Evolutionary conservation across 2,113 vertebrate genomes (phyloP).

Genomic region (Ondatra zibethicus): DNA sequence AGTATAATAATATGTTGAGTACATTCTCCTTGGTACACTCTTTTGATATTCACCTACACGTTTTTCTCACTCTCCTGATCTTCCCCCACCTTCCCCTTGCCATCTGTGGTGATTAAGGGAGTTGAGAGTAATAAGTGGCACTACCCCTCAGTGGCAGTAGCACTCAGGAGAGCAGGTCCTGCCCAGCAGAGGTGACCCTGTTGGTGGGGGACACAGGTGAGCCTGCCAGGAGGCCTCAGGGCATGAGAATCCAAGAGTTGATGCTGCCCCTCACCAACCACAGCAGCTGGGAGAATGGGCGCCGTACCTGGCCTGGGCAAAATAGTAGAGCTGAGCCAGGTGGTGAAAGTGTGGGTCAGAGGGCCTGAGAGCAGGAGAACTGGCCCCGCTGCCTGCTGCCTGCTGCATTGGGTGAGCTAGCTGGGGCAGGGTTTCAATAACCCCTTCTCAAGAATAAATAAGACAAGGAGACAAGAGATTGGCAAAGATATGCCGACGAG

Average conservation of each 20-base stretch:
- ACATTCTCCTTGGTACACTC: not conserved
- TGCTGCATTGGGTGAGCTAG: not conserved
- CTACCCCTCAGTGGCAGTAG: fast-evolving
- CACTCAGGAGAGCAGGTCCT: not conserved
- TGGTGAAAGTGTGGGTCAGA: not conserved
- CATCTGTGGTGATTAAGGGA: not conserved
- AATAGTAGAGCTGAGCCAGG: not conserved
- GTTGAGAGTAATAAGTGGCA: not conserved
- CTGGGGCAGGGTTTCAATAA: not conserved
- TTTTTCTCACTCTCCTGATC: not conserved
- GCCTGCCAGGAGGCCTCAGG: not conserved
- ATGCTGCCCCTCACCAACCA: not conserved
- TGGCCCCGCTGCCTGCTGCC: not conserved
- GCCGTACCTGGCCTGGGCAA: not conserved
- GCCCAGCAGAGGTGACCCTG: not conserved
- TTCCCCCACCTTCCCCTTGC: not conserved
- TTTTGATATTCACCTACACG: not conserved
- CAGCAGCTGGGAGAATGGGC: not conserved
- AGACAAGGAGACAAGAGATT: not conserved
- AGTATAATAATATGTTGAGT: too few species aligned
- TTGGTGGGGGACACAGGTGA: not conserved
- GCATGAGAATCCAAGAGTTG: not conserved
- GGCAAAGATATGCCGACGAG: not conserved
- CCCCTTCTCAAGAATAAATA: not conserved
- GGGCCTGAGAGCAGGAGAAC: not conserved